Base-by-base conservation (phyloP, 2,113 vertebrate genomes). In the Gambusia holbrooki region DNA sequence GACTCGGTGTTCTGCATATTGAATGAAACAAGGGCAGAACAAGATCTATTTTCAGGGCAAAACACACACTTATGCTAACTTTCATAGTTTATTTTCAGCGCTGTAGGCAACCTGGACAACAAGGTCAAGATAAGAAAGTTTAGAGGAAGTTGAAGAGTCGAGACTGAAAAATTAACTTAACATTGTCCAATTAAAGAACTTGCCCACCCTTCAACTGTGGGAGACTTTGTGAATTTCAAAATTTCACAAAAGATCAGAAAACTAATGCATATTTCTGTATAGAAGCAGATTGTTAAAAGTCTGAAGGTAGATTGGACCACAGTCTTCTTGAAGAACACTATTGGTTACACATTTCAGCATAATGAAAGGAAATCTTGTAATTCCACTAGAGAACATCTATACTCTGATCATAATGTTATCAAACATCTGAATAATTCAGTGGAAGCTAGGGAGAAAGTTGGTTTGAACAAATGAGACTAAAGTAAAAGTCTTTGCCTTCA, bases 1-100 rank as follows among this genome's bases (percentile, higher is more conserved):
- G 27, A 81, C 68, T 76, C 68, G 22, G 66, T 77, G 80, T 80
- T 87, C 77, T 88, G 83, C 80, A 86, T 90, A 85, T 76, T 82
- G 79, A 88, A 90, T 88, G 78, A 88, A 91, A 89, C 65, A 80
- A 76, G 80, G 87, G 68, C 64, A 85, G 82, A 73, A 71, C 30
- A 71, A 89, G 74, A 76, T 82, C 80, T 86, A 88, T 88, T 88
- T 92, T 84, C 68, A 85, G 72, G 33, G 40, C 33, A 69, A 84
- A 82, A 84, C 76, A 76, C 73, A 80, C 14, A 69, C 60, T 15
- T 14, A 5, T 51, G 30, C 27, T 69, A 60, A 14, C 58, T 19
- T 33, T n/a, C n/a, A 13, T 2, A 82, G 70, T 40, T 4, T 25
- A 71, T 14, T 35, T 37, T 63, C 60, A 45, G 72, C 79, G 54